Base-by-base conservation (phyloP, 2,113 vertebrate genomes). In the Ibidorhyncha struthersii region DNA sequence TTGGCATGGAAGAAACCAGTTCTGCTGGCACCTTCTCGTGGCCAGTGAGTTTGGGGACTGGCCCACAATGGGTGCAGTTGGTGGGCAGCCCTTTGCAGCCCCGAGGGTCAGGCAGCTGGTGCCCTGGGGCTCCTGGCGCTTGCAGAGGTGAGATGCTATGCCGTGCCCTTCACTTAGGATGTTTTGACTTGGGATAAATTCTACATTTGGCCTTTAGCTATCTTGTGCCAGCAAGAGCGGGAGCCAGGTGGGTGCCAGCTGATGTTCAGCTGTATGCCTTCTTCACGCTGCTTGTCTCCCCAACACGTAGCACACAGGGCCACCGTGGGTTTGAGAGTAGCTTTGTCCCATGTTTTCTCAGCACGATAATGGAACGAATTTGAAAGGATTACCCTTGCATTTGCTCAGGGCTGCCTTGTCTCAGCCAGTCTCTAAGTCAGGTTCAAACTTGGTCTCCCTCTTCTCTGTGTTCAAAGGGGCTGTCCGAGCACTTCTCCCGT, bases 51-150 rank as follows among this genome's bases (percentile, higher is more conserved):
- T 2, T 71, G n/a, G n/a, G 23, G 41, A 43, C 49, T 2, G 1
- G 10, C 14, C 17, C 0, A 0, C 3, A 6, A 12, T 26, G 20
- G 40, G 26, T 85, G 21, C 10, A 9, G 29, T 21, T 41, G 45
- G 32, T 32, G 38, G 32, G 25, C 53, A 91, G 61, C 61, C 30
- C 14, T 23, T 79, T 67, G 43, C 14, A 74, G 7, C 36, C 32
- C 6, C 41, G 14, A 65, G 53, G 41, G 19, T 66, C 61, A 82
- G 45, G 55, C 22, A 22, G 52, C 55, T 63, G n/a, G 27, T 53
- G 26, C 29, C 27, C 2, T 0, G 5, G 3, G 41, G 8, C 14
- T 72, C 11, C 27, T 74, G 76, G 58, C 3, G 2, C 29, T 27
- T 84, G 43, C 6, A 3, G 25, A 38, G 25, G 49, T 59, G 82